Conservation (phyloP, 2,888 invertebrate species). For the Phanerotoma sp. region DNA sequence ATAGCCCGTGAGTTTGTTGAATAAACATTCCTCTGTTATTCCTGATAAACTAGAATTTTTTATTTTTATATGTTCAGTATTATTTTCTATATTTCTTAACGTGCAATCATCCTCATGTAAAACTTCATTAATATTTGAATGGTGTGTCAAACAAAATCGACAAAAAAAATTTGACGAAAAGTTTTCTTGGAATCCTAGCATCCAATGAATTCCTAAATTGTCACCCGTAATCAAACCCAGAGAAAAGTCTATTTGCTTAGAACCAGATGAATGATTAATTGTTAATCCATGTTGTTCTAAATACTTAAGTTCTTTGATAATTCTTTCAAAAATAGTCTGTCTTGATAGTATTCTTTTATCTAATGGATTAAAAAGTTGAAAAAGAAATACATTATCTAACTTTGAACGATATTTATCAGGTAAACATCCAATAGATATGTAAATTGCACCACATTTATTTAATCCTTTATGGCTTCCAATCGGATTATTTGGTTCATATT, state of each 20-base stretch:
- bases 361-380: conserved; percentile 25
- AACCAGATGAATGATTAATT: conserved; percentile 3
- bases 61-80: conserved; percentile 7
- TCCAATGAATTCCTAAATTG: conserved; percentile 30
- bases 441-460: conserved; percentile 29
- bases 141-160: conserved; percentile 27
- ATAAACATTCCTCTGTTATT: conserved; percentile 15
- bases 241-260: conserved; percentile 18
- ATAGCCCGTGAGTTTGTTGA: conserved; percentile 10
- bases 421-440: conserved; percentile 24
- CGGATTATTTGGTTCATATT: conserved; percentile 31
- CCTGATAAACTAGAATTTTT: conserved; percentile 13
- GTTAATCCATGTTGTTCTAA: conserved; percentile 23
- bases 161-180: conserved; percentile 27
- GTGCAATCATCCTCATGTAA: conserved; percentile 18
- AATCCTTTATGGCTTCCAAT: conserved; percentile 30
- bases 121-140: conserved; percentile 18
- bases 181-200: conserved; percentile 28
- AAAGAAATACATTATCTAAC: conserved; percentile 30
- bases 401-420: conserved; percentile 26
- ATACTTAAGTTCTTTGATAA: conserved; percentile 27
- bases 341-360: conserved; percentile 24
- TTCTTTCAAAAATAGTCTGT: conserved; percentile 21
- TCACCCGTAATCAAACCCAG: conserved; percentile 27
- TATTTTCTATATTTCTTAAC: conserved; percentile 16